These are phyloP conservation scores for Synaphobranchus kaupii DNA, from an alignment of 2,797 vertebrate genomes.

Conservation along the genomic window DNA sequence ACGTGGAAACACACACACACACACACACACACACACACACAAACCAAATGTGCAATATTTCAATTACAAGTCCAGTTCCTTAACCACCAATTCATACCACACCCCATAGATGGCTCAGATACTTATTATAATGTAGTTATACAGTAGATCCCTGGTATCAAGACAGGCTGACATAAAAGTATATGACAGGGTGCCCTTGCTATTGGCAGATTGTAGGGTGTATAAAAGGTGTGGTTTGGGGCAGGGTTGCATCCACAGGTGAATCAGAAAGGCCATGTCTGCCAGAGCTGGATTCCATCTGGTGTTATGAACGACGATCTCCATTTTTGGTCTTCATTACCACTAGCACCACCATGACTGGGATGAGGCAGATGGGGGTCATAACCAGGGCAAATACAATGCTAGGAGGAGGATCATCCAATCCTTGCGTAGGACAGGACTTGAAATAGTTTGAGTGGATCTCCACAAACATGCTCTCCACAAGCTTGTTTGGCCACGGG, in stretches of 20 bases:
- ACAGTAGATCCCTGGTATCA: not conserved
- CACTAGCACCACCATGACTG: conserved; percentile 70
- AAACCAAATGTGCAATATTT: not conserved
- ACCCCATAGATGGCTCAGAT: conserved; percentile 3
- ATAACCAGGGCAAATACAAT: conserved; percentile 66
- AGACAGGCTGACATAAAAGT: not conserved
- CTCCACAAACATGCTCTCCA: conserved; percentile 66
- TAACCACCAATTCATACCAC: not conserved
- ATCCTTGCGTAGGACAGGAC: conserved; percentile 63
- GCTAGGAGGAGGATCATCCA: conserved; percentile 55
- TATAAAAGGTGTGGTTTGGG: not conserved
- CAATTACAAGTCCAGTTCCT: not conserved
- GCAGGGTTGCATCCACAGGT: not conserved
- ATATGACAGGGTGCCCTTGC: not conserved
- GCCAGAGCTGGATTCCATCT: not conserved
- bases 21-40: not conserved
- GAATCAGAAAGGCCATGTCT: not conserved
- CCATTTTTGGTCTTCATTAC: conserved; percentile 72
- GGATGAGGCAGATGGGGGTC: conserved; percentile 74
- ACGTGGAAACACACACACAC: not conserved
- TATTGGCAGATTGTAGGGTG: not conserved
- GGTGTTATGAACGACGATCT: conserved; percentile 66
- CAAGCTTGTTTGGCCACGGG: conserved; percentile 68
- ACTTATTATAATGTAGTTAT: not conserved
- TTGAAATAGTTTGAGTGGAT: conserved; percentile 69